These are phyloP conservation scores for Eristalis tenax DNA, from an alignment of 2,888 invertebrate species.

Conservation along the genomic window DNA sequence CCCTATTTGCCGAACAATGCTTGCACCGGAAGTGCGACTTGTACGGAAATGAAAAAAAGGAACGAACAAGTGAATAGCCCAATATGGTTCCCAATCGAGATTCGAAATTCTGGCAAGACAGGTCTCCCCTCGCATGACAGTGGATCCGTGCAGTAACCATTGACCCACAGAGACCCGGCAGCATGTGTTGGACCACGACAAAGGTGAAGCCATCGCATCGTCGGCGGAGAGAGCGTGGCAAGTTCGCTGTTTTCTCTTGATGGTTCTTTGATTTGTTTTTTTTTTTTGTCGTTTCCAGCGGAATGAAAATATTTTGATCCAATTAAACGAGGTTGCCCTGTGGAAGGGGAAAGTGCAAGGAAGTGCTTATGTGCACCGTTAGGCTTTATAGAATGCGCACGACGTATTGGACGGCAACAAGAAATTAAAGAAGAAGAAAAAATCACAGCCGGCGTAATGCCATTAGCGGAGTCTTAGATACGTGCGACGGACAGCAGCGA, in stretches of 20 bases:
- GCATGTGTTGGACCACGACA: slow-evolving; percentile 14
- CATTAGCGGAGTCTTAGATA: slow-evolving; percentile 9
- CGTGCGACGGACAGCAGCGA: not conserved
- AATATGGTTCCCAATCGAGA: not conserved
- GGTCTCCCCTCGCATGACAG: not conserved
- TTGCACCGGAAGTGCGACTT: slow-evolving; percentile 47
- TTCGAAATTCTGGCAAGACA: not conserved
- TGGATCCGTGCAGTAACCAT: slow-evolving; percentile 22
- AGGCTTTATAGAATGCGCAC: slow-evolving; percentile 19
- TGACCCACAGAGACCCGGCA: slow-evolving; percentile 34
- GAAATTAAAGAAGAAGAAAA: not conserved
- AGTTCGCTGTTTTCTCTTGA: slow-evolving; percentile 35
- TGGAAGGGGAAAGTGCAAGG: slow-evolving; percentile 19
- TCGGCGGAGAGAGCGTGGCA: slow-evolving; percentile 16
- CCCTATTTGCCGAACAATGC: not conserved
- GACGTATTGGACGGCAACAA: not conserved
- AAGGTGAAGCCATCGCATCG: slow-evolving; percentile 11
- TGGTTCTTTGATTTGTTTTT: slow-evolving; percentile 5
- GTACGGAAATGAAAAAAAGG: slow-evolving; percentile 35
- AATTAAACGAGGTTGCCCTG: slow-evolving; percentile 22
- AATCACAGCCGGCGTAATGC: slow-evolving; percentile 29
- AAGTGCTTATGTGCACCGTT: slow-evolving; percentile 40
- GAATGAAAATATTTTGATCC: slow-evolving; percentile 44
- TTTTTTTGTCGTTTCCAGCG: not conserved
- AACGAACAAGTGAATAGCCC: not conserved